Base-by-base conservation (phyloP, 2,888 invertebrate species). In the Gymnoscelis rufifasciata region DNA sequence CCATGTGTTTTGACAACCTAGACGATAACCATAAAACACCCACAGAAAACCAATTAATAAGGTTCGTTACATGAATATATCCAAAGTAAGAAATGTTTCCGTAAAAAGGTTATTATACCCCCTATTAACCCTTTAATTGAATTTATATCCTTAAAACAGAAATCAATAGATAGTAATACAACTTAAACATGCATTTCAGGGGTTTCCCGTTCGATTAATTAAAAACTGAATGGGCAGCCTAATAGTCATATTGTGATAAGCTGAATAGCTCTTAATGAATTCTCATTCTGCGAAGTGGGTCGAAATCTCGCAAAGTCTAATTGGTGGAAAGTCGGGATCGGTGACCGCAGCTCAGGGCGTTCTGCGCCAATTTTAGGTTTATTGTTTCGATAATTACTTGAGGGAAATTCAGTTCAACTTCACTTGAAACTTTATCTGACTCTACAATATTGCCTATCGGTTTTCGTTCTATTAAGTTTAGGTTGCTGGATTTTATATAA, bases 231-330 rank as follows among this genome's bases (percentile, higher is more conserved):
- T 66, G 71, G 64, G 54, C 47, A 41, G 69, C 69, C 76, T 80
- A 80, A 81, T 74, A 78, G 78, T 76, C 73, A 81, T 76, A 86
- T 83, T 84, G 82, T 84, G 76, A 78, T 77, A 74, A 71, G 60
- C 73, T 86, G 83, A 87, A 88, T 86, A 66, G 83, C 69, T 71
- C 77, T 80, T 84, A 88, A 87, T 84, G 84, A 88, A 84, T 81
- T 78, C 69, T 74, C 73, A 75, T 81, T 82, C 73, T 74, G 72
- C 70, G 57, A 79, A 80, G 74, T 83, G 67, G 83, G 80, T 83
- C 64, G 71, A 38, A 48, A 43, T 48, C 48, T 48, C 43, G 40
- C 43, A 73, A 75, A 79, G 72, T 74, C 71, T 83, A 81, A 81
- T 81, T 81, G 78, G 73, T 73, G 74, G 74, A 68, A 77, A 82